Percentiles rank a stretch among this genome's conserved stretches.
These are phyloP conservation scores for Ormia ochracea DNA, from an alignment of 2,888 invertebrate species.

Conservation along the genomic window DNA sequence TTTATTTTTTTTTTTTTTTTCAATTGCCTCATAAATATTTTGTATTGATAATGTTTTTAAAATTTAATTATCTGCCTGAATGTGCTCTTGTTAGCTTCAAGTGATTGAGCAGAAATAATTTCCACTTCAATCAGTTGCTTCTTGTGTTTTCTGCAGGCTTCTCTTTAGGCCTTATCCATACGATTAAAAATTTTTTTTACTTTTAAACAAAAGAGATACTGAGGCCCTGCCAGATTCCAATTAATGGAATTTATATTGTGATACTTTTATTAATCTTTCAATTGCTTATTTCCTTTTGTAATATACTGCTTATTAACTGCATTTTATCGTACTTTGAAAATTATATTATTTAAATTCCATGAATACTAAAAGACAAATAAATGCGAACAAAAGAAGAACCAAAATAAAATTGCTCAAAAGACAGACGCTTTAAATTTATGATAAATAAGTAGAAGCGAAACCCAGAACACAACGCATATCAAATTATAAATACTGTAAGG, in stretches of 20 bases:
- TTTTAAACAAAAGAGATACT: not conserved
- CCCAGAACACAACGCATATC: constrained; percentile 40
- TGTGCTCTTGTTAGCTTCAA: too few species aligned
- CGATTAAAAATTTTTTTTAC: too few species aligned
- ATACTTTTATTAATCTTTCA: not conserved
- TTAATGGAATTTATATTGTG: not conserved
- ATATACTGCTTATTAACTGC: not conserved
- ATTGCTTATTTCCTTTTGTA: not conserved
- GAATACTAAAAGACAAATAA: constrained; percentile 33
- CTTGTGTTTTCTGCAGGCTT: too few species aligned
- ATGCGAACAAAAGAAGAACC: not conserved
- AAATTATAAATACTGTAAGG: constrained; percentile 56
- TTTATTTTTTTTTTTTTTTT: too few species aligned
- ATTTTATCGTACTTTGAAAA: constrained; percentile 20
- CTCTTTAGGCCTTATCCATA: too few species aligned
- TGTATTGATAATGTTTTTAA: too few species aligned
- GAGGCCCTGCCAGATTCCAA: not conserved
- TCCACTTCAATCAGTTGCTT: too few species aligned
- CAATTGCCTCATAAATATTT: too few species aligned
- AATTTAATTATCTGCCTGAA: too few species aligned
- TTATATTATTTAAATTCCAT: constrained; percentile 13
- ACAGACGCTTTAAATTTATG: constrained; percentile 63
- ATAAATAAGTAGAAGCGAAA: constrained; percentile 51
- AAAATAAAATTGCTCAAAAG: constrained; percentile 29
- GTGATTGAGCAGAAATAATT: too few species aligned